phyloP scores from a whole-genome alignment of 1,140 invertebrate genomes.

The Megalopta genalis region DNA sequence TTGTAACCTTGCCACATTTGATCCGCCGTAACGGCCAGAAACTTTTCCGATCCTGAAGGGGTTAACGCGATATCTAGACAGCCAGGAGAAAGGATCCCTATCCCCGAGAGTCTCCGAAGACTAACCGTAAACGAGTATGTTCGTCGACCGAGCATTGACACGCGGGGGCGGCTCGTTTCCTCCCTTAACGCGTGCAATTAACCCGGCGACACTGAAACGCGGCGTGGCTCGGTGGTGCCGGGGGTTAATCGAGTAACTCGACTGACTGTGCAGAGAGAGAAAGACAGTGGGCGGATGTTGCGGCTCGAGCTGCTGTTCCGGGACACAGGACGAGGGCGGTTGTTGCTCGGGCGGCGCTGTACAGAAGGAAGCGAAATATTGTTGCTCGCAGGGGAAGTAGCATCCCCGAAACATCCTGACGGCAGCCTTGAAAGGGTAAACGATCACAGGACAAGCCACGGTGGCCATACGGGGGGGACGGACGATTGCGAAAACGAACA shows the following conservation, averaged over 20 bases:
- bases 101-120: too few relatives aligned
- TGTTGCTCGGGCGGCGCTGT: slow-evolving; percentile 52
- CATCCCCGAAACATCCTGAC: not conserved
- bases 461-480: slow-evolving; percentile 56
- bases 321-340: slow-evolving; percentile 57
- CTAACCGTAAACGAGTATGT: too few relatives aligned
- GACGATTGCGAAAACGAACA: not conserved
- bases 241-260: slow-evolving; percentile 44
- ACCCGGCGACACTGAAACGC: not conserved
- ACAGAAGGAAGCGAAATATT: slow-evolving; percentile 52
- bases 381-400: slow-evolving; percentile 56
- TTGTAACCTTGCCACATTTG: too few relatives aligned
- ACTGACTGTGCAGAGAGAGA: slow-evolving; percentile 63
- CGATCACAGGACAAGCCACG: not conserved
- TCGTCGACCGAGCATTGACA: too few relatives aligned
- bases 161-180: too few relatives aligned
- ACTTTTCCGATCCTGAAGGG: too few relatives aligned
- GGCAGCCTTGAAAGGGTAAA: slow-evolving; percentile 36
- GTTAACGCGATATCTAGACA: too few relatives aligned
- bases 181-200: not conserved
- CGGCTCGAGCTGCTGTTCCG: slow-evolving; percentile 65
- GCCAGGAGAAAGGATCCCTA: too few relatives aligned
- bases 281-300: slow-evolving; percentile 61
- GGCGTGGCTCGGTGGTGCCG: not conserved
- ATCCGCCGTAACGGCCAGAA: too few relatives aligned